phyloP scores from a whole-genome alignment of 2,888 invertebrate species.

The Cryptus viduatorius region DNA sequence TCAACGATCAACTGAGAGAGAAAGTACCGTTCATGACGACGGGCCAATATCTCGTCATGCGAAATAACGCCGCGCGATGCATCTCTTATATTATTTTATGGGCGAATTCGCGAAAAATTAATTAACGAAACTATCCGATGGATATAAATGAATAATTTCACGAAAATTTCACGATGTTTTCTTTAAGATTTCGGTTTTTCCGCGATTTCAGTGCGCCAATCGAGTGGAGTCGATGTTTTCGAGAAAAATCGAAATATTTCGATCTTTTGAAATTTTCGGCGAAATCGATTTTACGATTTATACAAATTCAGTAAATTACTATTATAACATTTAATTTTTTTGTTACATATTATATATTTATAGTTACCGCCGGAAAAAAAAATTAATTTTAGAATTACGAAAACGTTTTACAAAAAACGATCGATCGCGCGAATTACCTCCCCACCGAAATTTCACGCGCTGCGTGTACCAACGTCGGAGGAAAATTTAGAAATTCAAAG shows the following conservation, averaged over 20 bases:
- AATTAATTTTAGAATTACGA: too few relatives aligned
- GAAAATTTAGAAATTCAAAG: slow-evolving; percentile 25
- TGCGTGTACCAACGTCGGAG: neutral
- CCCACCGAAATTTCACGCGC: neutral
- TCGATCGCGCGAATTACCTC: neutral
- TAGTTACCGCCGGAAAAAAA: too few relatives aligned
- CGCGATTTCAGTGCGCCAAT: too few relatives aligned
- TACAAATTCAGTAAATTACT: too few relatives aligned
- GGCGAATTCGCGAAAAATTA: slow-evolving; percentile 6
- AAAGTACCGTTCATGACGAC: slow-evolving; percentile 40
- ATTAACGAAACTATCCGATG: slow-evolving; percentile 6
- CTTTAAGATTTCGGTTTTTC: neutral
- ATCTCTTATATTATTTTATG: slow-evolving; percentile 15
- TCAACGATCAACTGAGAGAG: slow-evolving; percentile 40
- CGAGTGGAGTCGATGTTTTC: too few relatives aligned
- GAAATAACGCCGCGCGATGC: slow-evolving; percentile 10
- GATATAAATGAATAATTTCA: neutral
- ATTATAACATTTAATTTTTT: too few relatives aligned
- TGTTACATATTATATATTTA: too few relatives aligned
- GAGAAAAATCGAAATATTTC: too few relatives aligned
- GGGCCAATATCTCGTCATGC: slow-evolving; percentile 7
- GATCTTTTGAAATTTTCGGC: too few relatives aligned
- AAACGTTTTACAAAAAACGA: too few relatives aligned
- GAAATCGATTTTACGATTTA: too few relatives aligned
- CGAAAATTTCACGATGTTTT: slow-evolving; percentile 1